These are phyloP conservation scores for Bursaphelenchus mucronatus DNA, from an alignment of 1,140 invertebrate species.

Conservation along the genomic window DNA sequence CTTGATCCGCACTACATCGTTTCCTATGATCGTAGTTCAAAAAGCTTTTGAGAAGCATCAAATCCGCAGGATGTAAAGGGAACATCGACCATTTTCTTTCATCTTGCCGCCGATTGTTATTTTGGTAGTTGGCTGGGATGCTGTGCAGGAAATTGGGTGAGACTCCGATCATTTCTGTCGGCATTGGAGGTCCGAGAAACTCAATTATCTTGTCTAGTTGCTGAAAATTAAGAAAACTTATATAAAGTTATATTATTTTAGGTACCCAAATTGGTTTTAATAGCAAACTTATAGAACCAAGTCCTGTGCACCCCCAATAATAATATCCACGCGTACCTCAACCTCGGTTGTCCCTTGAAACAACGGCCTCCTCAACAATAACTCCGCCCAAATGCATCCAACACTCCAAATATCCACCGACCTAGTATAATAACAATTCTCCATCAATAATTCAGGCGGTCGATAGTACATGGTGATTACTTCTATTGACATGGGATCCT, in stretches of 20 bases:
- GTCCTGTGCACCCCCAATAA: no score
- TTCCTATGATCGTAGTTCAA: no score
- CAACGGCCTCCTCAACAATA: conserved; percentile 14
- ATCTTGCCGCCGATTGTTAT: no score
- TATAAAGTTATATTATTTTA: no score
- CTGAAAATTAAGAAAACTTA: neutral
- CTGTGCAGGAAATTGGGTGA: no score
- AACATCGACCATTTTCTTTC: no score
- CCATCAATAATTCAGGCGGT: conserved; percentile 63
- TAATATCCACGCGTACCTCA: no score
- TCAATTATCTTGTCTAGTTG: conserved; percentile 22
- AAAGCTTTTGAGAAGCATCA: no score
- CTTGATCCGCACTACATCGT: no score
- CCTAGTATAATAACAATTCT: conserved; percentile 65
- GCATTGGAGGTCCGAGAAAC: conserved; percentile 17
- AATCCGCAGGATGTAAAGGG: no score
- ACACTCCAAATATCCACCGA: conserved; percentile 96
- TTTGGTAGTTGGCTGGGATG: no score
- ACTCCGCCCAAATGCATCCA: conserved; percentile 64
- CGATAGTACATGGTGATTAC: conserved; percentile 92
- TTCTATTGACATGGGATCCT: conserved; percentile 62
- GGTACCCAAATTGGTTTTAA: neutral
- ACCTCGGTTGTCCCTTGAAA: conserved; percentile 5
- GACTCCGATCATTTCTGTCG: neutral
- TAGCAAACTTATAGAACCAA: neutral